Base-by-base conservation (phyloP, 2,888 invertebrate species). In the Neoascia interrupta region DNA sequence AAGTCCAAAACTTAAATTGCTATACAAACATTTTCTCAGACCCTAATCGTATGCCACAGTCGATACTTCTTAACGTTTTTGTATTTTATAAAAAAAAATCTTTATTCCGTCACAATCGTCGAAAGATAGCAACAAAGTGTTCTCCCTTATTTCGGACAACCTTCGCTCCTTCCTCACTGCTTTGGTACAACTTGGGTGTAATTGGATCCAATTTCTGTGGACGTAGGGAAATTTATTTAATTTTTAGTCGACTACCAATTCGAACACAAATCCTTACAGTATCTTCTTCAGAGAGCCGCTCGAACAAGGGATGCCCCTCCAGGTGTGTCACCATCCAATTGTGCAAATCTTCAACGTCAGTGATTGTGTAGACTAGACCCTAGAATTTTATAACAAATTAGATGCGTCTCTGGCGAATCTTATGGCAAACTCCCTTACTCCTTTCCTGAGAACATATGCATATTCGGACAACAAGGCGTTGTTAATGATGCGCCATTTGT, bases 401-500 rank as follows among this genome's bases (percentile, higher is more conserved):
- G 6, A 45, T 18, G 1, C 3, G 2, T 39, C 21, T 21, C 3
- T 4, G n/a, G 5, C 19, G 19, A 6, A 15, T 37, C 3, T 6
- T 31, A 31, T n/a, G 8, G 3, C 2, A n/a, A n/a, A 31, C 3
- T 31, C n/a, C 88, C 90, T 89, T 89, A 96, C 97, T 84, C 94
- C 94, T 86, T 94, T 93, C 61, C 92, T 92, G 66, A 99, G 90
- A 37, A 97, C 93, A 90, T 97, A 99, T 0, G 99, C 99, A 91
- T 99, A 99, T 89, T 99, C 99, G 1, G 98, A 96, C 16, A 99
- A 90, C 28, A 99, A 90, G 83, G 94, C 94, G 83, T 94, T 93
- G 86, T 97, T 99, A 81, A 99, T 97, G 76, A 99, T 99, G 73
- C 99, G 92, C 99, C 99, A 99, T 89, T 99, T 99, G 87, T 99